These are phyloP conservation scores for Pantelozetes paolii DNA, from an alignment of 2,888 invertebrate genomes.

Conservation along the genomic window DNA sequence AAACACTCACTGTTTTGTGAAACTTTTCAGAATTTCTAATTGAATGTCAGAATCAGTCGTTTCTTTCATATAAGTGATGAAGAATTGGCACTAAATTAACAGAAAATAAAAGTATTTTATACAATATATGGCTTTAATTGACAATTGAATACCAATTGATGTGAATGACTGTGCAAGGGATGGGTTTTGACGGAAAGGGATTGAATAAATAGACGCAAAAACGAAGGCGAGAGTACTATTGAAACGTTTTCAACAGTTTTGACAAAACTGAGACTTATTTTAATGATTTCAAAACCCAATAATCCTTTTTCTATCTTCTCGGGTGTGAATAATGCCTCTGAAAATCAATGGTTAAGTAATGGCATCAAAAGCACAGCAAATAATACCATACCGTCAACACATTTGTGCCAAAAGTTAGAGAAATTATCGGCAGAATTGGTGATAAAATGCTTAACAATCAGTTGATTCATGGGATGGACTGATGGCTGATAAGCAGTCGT, in stretches of 20 bases:
- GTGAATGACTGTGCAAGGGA: constrained; percentile 30
- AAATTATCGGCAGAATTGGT: constrained; percentile 36
- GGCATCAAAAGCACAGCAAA: neutral
- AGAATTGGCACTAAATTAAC: constrained; percentile 16
- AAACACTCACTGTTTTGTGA: constrained; percentile 16
- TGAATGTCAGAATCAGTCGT: constrained; percentile 19
- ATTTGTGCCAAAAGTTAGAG: constrained; percentile 43
- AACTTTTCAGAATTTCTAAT: constrained; percentile 27
- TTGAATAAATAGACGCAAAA: constrained; percentile 39
- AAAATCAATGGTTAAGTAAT: constrained; percentile 14
- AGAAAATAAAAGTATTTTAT: neutral
- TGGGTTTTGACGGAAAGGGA: constrained; percentile 33
- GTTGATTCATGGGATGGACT: constrained; percentile 44
- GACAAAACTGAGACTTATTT: constrained; percentile 35
- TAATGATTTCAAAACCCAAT: constrained; percentile 46
- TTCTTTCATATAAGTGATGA: constrained; percentile 1
- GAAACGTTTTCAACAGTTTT: constrained; percentile 42
- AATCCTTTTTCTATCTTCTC: constrained; percentile 43
- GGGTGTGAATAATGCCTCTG: constrained; percentile 43
- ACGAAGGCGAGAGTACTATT: constrained; percentile 28
- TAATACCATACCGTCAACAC: constrained; percentile 43
- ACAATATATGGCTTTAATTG: too few relatives aligned
- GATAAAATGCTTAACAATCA: constrained; percentile 35
- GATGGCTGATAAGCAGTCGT: constrained; percentile 43
- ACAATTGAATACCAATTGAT: constrained; percentile 27